Base-by-base conservation (phyloP, 2,888 invertebrate species). In the Agriopis aurantiaria region DNA sequence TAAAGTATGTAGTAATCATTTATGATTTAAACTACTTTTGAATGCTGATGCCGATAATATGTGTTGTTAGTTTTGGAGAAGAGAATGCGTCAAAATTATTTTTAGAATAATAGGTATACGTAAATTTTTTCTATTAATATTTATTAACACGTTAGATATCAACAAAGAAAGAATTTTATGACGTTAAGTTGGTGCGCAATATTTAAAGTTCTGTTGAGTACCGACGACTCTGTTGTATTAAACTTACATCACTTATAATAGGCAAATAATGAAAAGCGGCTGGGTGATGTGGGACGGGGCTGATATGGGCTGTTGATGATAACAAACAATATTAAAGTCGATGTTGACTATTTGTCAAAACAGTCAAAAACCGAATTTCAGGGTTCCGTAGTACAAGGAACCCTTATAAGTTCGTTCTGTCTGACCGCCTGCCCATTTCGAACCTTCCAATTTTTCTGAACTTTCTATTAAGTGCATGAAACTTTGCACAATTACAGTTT, bases 131-230 rank as follows among this genome's bases (percentile, higher is more conserved):
- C 46, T 68, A 68, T 58, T 46, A 58, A 51, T 58, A 68, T 23
- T 23, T 23, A 23, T 23, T 23, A 57, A 41, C 62, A 14, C 41
- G 40, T 46, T 23, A 49, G 57, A 41, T 61, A 67, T 61, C 61
- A 62, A 62, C 61, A 51, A 67, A 51, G 33, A 56, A 45, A 56
- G 51, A 67, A 62, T 62, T 51, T 65, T 65, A 65, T 58, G 52
- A 58, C n/a, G 11, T 53, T 14, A 55, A 11, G 12, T 46, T 60
- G 40, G 14, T 60, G 48, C 41, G 60, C 55, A 60, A 55, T 66
- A 49, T 59, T n/a, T 40, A 49, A 17, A 41, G 43, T 43, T 56
- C 43, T 14, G 43, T 43, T 40, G 8, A 53, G 53, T 33, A 12
- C 53, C 53, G 53, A 33, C 53, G 53, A 33, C 33, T 5, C 33